Evolutionary conservation across 2,113 vertebrate genomes (phyloP), one percentile per base, ranked within the genome.

Genomic region (Argyrosomus japonicus): DNA sequence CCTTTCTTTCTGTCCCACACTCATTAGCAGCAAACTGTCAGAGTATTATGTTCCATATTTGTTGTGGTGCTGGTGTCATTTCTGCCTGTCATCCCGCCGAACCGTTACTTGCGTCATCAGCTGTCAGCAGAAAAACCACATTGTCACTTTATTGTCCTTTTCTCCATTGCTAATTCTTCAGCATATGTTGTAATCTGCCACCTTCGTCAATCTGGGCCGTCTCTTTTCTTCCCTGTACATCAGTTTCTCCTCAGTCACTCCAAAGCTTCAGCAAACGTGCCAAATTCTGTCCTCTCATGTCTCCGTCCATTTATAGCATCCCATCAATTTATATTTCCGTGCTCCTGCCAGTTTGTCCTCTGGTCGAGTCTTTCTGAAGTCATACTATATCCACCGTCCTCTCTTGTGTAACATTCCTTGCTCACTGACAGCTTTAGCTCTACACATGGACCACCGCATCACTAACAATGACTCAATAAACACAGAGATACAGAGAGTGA

Each of bases 391-490:
- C 57, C 47, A 3, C 79, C 54, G n/a, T 58, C 73, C 69, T 76
- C 82, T 51, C 61, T 70, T 70, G 70, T 19, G 58, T 32, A 72
- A 64, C 65, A 67, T 74, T 48, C 53, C 56, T 64, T 75, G 63
- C 69, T 79, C 58, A 62, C 14, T 80, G 54, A 57, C 56, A 68
- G 65, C 69, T 54, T 45, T 6, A 48, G 53, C 58, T 78, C 56
- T 23, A 7, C 84, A 88, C 88, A 89, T 86, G 87, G 76, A 43
- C 67, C 77, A 7, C 51, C 6, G 77, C 87, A 92, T 89, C 87
- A 60, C 88, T 53, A 6, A 76, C 96, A 96, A 96, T 96, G 94
- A 89, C 83, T 90, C 87, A 87, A 88, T 86, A 68, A 76, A 84
- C 77, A 85, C 69, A 85, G 68, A 61, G 67, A 68, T 67, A 69